phyloP scores from a whole-genome alignment of 2,888 invertebrate genomes.

The Cephus rjabovi region DNA sequence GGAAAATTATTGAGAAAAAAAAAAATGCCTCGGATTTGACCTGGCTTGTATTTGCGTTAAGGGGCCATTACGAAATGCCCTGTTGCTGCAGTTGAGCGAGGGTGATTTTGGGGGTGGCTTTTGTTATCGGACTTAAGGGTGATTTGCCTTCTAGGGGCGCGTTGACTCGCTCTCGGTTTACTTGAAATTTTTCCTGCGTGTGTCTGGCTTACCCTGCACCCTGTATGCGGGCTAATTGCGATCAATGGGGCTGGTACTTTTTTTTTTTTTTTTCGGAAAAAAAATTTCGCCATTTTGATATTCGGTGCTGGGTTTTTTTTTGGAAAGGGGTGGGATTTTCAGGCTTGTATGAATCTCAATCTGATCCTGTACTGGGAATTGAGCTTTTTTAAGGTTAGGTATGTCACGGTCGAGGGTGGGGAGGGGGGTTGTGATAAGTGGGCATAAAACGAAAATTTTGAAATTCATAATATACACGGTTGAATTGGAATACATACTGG shows the following conservation, averaged over 20 bases:
- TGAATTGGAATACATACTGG: neutral
- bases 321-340: neutral
- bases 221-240: neutral
- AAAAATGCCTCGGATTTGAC: neutral
- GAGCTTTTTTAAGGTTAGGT: neutral
- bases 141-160: neutral
- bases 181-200: neutral
- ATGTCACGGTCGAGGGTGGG: no score
- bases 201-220: neutral
- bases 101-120: neutral
- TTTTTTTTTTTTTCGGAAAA: no score
- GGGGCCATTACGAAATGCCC: neutral
- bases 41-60: neutral
- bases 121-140: neutral
- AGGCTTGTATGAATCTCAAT: neutral
- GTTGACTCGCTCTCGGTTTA: neutral
- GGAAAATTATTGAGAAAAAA: neutral
- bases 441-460: neutral
- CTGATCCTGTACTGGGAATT: neutral
- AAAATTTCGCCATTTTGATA: neutral
- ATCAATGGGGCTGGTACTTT: neutral
- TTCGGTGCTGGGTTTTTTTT: neutral
- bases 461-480: neutral
- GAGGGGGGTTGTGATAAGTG: neutral
- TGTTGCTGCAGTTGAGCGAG: neutral